Conservation (phyloP, 2,113 vertebrate genomes). For the Sturnus vulgaris region DNA sequence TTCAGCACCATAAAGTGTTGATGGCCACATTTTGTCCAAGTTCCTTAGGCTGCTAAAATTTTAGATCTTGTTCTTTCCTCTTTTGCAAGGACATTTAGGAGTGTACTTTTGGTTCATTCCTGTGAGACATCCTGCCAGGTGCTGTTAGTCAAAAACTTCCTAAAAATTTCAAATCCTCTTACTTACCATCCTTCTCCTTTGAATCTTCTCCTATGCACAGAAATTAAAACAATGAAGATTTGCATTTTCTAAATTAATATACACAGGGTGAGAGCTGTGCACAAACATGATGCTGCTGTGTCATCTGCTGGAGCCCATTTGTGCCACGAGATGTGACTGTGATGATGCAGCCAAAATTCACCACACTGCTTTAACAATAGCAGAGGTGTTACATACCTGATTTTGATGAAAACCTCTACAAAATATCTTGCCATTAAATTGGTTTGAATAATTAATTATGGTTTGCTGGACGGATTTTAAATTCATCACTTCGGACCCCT, state of each 20-base stretch:
- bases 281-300: not conserved
- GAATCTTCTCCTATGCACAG: not conserved
- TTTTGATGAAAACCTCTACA: not conserved
- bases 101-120: accelerated
- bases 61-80: not conserved
- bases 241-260: not conserved
- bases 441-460: not conserved
- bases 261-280: not conserved
- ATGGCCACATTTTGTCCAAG: not conserved
- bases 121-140: not conserved
- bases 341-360: not conserved
- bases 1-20: not conserved
- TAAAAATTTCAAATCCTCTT: not conserved
- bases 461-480: not conserved
- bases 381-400: not conserved
- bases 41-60: not conserved
- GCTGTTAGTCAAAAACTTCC: not conserved
- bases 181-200: not conserved
- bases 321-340: accelerated
- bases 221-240: not conserved
- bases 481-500: not conserved
- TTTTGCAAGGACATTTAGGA: not conserved
- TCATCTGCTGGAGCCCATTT: not conserved
- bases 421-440: not conserved
- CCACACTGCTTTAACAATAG: not conserved